Conservation (phyloP, 2,797 vertebrate genomes). For the Cottoperca gobio region DNA sequence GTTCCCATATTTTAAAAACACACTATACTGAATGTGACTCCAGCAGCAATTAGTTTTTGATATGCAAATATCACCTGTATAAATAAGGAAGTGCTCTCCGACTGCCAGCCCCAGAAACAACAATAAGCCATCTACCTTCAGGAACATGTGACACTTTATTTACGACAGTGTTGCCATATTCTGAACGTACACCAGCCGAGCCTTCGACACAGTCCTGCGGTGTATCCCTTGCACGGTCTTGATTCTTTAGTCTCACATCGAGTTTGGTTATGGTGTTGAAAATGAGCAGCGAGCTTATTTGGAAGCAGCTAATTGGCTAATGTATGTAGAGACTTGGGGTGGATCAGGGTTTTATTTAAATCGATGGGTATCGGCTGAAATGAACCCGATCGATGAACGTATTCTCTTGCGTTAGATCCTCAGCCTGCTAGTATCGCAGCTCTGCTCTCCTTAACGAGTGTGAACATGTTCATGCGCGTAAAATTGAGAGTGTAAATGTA, state of each 20-base stretch:
- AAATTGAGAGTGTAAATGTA: too few relatives aligned
- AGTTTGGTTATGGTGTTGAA: neutral
- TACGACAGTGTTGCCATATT: neutral
- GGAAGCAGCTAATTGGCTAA: neutral
- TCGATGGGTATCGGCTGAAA: neutral
- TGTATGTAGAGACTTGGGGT: neutral
- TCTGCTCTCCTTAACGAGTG: too few relatives aligned
- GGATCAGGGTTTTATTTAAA: neutral
- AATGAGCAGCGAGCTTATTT: too few relatives aligned
- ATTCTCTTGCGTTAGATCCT: too few relatives aligned
- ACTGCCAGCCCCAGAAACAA: too few relatives aligned
- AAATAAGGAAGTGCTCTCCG: constrained; percentile 36
- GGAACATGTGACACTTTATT: neutral
- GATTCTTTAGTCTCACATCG: neutral
- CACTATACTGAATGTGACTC: neutral
- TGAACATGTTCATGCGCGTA: too few relatives aligned
- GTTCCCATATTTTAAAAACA: neutral
- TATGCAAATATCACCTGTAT: constrained; percentile 44
- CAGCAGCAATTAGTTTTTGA: constrained; percentile 30
- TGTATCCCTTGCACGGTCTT: fast-evolving
- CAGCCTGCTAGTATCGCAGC: too few relatives aligned
- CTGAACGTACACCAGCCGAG: neutral
- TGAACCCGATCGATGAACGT: neutral
- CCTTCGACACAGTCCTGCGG: neutral
- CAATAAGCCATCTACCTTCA: neutral